These are phyloP conservation scores for Choristoneura fumiferana DNA, from an alignment of 1,140 invertebrate species.

Conservation along the genomic window DNA sequence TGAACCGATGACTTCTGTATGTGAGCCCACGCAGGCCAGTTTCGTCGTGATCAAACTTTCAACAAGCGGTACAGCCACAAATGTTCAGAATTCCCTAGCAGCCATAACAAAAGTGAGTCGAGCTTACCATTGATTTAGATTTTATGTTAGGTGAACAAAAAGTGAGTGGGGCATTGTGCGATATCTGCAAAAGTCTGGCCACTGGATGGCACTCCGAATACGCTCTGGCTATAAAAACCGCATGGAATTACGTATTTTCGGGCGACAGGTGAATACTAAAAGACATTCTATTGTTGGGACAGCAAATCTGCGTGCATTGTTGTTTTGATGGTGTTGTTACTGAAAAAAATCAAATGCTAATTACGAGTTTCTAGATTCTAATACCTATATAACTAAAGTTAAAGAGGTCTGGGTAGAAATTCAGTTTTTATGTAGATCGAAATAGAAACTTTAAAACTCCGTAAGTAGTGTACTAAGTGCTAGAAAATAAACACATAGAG, in stretches of 20 bases:
- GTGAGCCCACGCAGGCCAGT: slow-evolving; percentile 22
- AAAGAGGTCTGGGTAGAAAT: too few relatives aligned
- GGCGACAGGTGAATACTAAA: slow-evolving; percentile 63
- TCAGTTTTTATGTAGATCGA: too few relatives aligned
- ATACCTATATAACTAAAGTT: too few relatives aligned
- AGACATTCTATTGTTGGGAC: slow-evolving; percentile 50
- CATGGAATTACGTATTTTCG: slow-evolving; percentile 47
- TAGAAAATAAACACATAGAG: too few relatives aligned
- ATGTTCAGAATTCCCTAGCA: slow-evolving; percentile 55
- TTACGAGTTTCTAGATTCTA: too few relatives aligned
- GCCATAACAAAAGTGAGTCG: slow-evolving; percentile 69
- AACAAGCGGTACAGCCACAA: slow-evolving; percentile 33
- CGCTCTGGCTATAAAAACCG: slow-evolving; percentile 44
- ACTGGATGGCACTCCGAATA: slow-evolving; percentile 50
- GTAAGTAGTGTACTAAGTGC: too few relatives aligned
- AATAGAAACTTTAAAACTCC: too few relatives aligned
- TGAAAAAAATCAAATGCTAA: slow-evolving; percentile 18
- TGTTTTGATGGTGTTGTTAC: slow-evolving; percentile 20
- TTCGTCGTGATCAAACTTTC: slow-evolving; percentile 44
- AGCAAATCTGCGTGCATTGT: slow-evolving; percentile 19
- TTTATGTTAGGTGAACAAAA: slow-evolving; percentile 60
- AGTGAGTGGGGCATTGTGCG: slow-evolving; percentile 58
- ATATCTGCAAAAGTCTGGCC: slow-evolving; percentile 59
- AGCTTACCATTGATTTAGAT: slow-evolving; percentile 74
- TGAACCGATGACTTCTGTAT: not conserved